Base-by-base conservation (phyloP, 2,797 vertebrate species). In the Acipenser transmontanus region DNA sequence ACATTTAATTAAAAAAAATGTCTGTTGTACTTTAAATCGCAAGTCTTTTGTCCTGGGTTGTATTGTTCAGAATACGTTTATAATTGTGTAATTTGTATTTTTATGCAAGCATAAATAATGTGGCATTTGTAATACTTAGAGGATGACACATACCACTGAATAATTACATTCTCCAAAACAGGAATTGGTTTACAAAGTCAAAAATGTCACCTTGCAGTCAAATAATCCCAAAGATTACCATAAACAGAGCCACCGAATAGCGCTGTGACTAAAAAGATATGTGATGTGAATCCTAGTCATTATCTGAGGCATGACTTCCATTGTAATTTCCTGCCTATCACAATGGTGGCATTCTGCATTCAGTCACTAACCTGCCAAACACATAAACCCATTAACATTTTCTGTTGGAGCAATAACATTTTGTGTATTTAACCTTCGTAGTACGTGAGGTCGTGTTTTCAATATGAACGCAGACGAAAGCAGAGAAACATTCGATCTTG, bases 171-270 rank as follows among this genome's bases (percentile, higher is more conserved):
- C 81, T 77, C 71, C 76, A 66, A 76, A 73, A 77, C 76, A 83
- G 71, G 82, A 80, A 81, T 78, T 79, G 78, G 63, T 81, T 17
- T 87, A 50, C 73, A 76, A 87, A 84, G 79, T 84, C 74, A 82
- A 80, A 60, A 84, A 75, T 85, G 82, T 83, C 82, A 85, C 73
- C 78, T 83, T 85, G 71, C 77, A 83, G 83, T 85, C 81, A 81
- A 82, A 84, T 83, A 86, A 87, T 87, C 78, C 76, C 69, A 68
- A 67, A 76, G 79, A 82, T 86, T 77, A 78, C 75, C 74, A 71
- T 83, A 82, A 84, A 82, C 73, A 81, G 77, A 77, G 73, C 77
- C 68, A 52, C 71, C 0, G 0, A 82, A 84, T 74, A 84, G 77
- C 75, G 62, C 72, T 73, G 69, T 80, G 81, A 74, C 74, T 75